Base-by-base conservation (phyloP, 2,113 vertebrate species). In the Furnarius figulus region DNA sequence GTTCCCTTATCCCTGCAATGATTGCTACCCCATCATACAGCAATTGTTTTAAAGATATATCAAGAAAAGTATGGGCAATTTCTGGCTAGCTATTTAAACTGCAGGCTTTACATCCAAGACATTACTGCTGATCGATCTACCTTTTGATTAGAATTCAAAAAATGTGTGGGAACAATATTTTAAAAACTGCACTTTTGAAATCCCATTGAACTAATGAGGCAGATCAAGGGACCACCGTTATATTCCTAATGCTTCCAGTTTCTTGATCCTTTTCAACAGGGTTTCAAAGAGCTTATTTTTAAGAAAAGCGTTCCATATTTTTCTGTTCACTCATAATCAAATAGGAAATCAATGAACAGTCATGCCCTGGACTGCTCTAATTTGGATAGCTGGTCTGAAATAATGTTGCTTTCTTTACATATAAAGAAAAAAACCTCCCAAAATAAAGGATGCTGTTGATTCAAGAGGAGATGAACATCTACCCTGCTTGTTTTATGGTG, bases 1-100 rank as follows among this genome's bases (percentile, higher is more conserved):
- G 86, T 82, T 44, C 25, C 73, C 42, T 95, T 93, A 90, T 95
- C 61, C 62, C 86, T 91, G 83, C 92, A 73, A 65, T 53, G 66
- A 93, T 95, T 96, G 87, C 88, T 88, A 91, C 30, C 52, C 67
- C 74, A 95, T 95, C 82, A 91, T 17, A 95, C 71, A 82, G 88
- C 94, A 96, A 95, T 97, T 94, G 80, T 95, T 97, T 97, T 90
- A 97, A 97, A 97, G 46, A 90, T 22, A 40, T 53, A 89, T 87
- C 76, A 89, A 78, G 71, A 97, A 89, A 82, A 97, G 23, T 95
- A 91, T 40, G 39, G 91, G 94, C 95, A 82, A 91, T 96, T 97
- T 78, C 80, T 93, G 76, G 44, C 70, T 96, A 96, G 93, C 70
- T 66, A 85, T 90, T 95, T 76, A 91, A 96, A 35, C 86, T 84